These are phyloP conservation scores for Meloidogyne chitwoodi DNA, from an alignment of 1,140 invertebrate species.

Conservation along the genomic window DNA sequence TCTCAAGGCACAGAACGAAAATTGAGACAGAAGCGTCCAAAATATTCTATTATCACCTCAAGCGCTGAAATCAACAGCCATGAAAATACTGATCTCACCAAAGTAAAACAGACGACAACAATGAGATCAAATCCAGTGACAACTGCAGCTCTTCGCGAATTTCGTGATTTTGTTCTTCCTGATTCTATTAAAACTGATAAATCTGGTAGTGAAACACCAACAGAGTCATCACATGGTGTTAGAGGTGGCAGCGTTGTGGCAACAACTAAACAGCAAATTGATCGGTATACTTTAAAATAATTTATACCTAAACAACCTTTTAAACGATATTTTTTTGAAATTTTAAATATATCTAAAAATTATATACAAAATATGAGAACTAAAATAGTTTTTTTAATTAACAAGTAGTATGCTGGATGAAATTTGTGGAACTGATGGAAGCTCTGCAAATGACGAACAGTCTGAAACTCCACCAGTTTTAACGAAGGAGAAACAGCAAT, in stretches of 20 bases:
- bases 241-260: neutral
- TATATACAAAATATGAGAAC: too few relatives aligned
- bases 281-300: neutral
- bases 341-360: too few relatives aligned
- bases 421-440: neutral
- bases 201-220: neutral
- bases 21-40: neutral
- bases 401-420: neutral
- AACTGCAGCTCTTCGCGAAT: neutral
- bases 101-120: neutral
- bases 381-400: neutral
- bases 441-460: neutral
- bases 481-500: constrained; percentile 11
- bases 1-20: neutral
- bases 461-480: constrained; percentile 12
- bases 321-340: too few relatives aligned
- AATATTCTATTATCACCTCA: neutral
- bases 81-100: neutral
- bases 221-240: neutral
- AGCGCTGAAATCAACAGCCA: neutral
- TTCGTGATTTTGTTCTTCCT: neutral
- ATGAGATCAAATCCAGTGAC: too few relatives aligned
- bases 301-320: too few relatives aligned
- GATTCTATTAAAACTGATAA: neutral
- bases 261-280: neutral